phyloP scores from a whole-genome alignment of 2,797 vertebrate genomes.

The Allobates femoralis region DNA sequence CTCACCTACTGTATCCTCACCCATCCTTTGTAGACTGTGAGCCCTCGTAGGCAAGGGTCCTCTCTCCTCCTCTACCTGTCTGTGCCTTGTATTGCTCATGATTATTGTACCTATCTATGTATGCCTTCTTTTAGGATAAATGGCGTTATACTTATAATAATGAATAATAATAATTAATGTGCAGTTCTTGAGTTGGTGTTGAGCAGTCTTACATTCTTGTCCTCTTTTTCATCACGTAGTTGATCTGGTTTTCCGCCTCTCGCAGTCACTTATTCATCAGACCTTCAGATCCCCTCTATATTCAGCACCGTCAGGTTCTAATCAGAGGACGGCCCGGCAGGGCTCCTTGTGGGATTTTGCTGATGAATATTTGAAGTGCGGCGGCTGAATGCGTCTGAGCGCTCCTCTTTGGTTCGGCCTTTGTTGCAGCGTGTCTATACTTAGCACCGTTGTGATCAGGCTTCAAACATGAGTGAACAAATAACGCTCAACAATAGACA shows the following conservation, averaged over 20 bases:
- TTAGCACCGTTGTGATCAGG: conserved; percentile 21
- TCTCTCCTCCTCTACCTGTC: no score
- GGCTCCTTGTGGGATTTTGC: not conserved
- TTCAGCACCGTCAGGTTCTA: conserved; percentile 18
- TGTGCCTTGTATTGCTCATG: no score
- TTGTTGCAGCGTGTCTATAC: conserved; percentile 7
- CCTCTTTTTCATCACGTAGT: not conserved
- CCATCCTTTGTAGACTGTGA: no score
- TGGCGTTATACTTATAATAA: no score
- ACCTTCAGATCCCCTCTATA: conserved; percentile 4
- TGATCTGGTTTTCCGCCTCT: not conserved
- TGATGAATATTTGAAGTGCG: conserved; percentile 31
- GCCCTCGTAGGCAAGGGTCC: no score
- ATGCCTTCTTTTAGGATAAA: no score
- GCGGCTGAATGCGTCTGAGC: not conserved
- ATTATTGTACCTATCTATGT: no score
- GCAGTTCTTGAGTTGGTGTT: not conserved
- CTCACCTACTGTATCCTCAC: no score
- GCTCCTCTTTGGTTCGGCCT: not conserved
- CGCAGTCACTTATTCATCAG: not conserved
- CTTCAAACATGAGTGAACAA: conserved; percentile 27
- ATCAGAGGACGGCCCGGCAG: conserved; percentile 5
- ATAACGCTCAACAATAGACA: conserved; percentile 14
- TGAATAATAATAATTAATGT: no score
- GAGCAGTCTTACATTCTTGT: not conserved